phyloP scores from a whole-genome alignment of 2,113 vertebrate genomes.

The Seriola dumerili region DNA sequence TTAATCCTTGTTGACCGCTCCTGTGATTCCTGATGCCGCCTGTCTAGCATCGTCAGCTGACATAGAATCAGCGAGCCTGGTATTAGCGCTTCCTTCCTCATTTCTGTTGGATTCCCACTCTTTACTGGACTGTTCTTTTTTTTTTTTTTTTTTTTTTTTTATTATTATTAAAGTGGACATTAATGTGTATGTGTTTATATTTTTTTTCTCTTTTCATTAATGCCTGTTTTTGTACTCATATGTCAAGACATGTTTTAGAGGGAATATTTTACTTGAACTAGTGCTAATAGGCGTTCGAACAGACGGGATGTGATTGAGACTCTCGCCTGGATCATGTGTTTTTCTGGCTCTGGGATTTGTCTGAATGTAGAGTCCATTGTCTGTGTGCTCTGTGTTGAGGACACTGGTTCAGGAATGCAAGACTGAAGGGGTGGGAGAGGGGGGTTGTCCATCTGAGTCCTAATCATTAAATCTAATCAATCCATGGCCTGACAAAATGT shows the following conservation, averaged over 20 bases:
- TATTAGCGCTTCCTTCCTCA: slow-evolving; percentile 60
- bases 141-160: slow-evolving; percentile 34
- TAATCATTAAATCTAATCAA: slow-evolving; percentile 84
- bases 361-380: slow-evolving; percentile 70
- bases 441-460: slow-evolving; percentile 66
- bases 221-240: slow-evolving; percentile 72
- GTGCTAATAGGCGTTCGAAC: slow-evolving; percentile 56
- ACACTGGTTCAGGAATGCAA: slow-evolving; percentile 72
- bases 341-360: slow-evolving; percentile 60
- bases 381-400: slow-evolving; percentile 61
- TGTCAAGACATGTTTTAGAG: slow-evolving; percentile 47
- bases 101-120: slow-evolving; percentile 52
- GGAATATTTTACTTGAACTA: slow-evolving; percentile 75
- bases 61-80: slow-evolving; percentile 41
- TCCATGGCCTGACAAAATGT: slow-evolving; percentile 66
- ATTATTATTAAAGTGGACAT: slow-evolving; percentile 73
- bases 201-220: slow-evolving; percentile 64
- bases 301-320: slow-evolving; percentile 58
- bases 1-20: slow-evolving; percentile 22
- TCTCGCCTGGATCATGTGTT: slow-evolving; percentile 64
- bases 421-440: slow-evolving; percentile 41
- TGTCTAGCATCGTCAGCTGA: slow-evolving; percentile 40
- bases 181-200: slow-evolving; percentile 61
- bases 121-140: slow-evolving; percentile 56
- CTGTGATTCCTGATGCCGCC: slow-evolving; percentile 47